These are phyloP conservation scores for Hepsetus odoe DNA, from an alignment of 2,113 vertebrate species.

Conservation along the genomic window DNA sequence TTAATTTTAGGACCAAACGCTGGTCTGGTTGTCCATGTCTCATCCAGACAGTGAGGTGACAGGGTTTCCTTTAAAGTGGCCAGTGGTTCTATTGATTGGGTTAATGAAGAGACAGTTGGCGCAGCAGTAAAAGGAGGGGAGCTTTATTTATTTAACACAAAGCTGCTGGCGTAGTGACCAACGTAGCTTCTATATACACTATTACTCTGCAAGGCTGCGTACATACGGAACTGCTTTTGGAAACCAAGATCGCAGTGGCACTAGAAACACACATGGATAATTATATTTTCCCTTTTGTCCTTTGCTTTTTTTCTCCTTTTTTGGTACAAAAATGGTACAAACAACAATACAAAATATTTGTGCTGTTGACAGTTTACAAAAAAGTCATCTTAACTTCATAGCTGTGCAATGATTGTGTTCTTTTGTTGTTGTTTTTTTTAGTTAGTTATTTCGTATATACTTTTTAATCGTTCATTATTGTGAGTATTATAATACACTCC, in stretches of 20 bases:
- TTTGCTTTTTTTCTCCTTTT: constrained; percentile 66
- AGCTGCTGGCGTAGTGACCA: constrained; percentile 73
- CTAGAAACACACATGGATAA: constrained; percentile 86
- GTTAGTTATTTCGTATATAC: constrained; percentile 59
- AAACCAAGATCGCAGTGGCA: constrained; percentile 86
- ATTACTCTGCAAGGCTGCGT: constrained; percentile 82
- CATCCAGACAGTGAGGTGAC: too few relatives aligned
- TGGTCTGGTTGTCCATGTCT: too few relatives aligned
- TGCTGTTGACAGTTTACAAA: constrained; percentile 98
- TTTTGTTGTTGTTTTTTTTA: constrained; percentile 53
- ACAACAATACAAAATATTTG: constrained; percentile 99
- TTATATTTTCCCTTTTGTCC: constrained; percentile 66
- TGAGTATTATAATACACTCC: constrained; percentile 72
- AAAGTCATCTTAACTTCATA: constrained; percentile 76
- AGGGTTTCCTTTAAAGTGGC: background rate
- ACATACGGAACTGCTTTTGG: constrained; percentile 78
- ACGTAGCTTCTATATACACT: constrained; percentile 79
- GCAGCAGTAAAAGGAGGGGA: constrained; percentile 72
- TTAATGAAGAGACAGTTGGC: constrained; percentile 54
- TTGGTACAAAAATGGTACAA: constrained; percentile 98
- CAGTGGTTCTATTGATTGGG: background rate
- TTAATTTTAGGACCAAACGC: too few relatives aligned
- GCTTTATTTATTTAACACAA: constrained; percentile 83
- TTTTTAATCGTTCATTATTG: constrained; percentile 63
- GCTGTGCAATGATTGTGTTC: constrained; percentile 74